Conservation (phyloP, 2,113 vertebrate genomes). For the Thymallus thymallus region DNA sequence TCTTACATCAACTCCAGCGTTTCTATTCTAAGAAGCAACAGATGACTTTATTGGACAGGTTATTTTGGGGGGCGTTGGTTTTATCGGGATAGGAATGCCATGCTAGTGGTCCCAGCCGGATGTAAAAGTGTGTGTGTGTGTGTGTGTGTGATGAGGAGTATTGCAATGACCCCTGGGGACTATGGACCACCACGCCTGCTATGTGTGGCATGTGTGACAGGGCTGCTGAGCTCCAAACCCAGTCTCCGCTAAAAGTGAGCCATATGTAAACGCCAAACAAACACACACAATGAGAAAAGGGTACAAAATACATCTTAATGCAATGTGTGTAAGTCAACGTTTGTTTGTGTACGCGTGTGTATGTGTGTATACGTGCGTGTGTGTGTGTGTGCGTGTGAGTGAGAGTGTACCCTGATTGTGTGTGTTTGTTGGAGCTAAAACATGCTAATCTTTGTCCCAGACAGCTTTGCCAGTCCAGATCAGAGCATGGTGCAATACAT, state of each 20-base stretch:
- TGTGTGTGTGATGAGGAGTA: conserved; percentile 11
- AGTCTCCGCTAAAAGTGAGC: neutral
- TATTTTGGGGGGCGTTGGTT: conserved; percentile 69
- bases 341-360: conserved; percentile 9
- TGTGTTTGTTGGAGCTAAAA: conserved; percentile 22
- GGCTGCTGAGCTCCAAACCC: conserved; percentile 32
- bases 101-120: conserved; percentile 39
- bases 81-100: conserved; percentile 35
- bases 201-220: conserved; percentile 43
- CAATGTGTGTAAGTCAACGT: conserved; percentile 16
- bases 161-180: conserved; percentile 44
- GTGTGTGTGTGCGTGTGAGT: conserved; percentile 17
- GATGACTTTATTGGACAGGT: conserved; percentile 17
- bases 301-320: neutral
- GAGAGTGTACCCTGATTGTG: neutral
- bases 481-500: conserved; percentile 35
- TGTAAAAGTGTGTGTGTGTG: conserved; percentile 55
- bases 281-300: neutral
- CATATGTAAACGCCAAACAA: conserved; percentile 6
- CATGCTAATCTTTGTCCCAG: conserved; percentile 35
- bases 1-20: conserved; percentile 62
- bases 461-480: conserved; percentile 46
- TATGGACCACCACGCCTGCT: conserved; percentile 31
- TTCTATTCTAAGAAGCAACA: conserved; percentile 58
- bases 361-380: neutral